These are phyloP conservation scores for Urocyon cinereoargenteus DNA, from an alignment of 2,797 vertebrate species.

Conservation along the genomic window DNA sequence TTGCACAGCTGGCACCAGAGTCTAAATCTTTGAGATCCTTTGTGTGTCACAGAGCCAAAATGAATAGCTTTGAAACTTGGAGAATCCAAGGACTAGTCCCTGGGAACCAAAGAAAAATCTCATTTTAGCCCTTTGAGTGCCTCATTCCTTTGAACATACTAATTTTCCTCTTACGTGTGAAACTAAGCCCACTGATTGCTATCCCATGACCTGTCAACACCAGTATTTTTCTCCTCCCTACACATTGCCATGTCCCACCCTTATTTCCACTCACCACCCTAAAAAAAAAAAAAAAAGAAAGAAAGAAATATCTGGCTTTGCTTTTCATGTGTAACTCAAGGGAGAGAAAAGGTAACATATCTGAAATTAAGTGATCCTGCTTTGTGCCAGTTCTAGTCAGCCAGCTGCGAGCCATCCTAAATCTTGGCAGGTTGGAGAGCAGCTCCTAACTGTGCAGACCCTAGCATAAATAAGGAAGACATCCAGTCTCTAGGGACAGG, in stretches of 20 bases:
- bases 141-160: constrained; percentile 62
- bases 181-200: constrained; percentile 13
- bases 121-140: constrained; percentile 69
- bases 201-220: neutral
- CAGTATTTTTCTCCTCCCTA: neutral
- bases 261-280: neutral
- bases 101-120: constrained; percentile 78
- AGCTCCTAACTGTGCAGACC: neutral
- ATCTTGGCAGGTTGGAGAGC: neutral
- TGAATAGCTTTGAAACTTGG: constrained; percentile 57
- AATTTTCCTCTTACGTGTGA: constrained; percentile 55
- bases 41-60: constrained; percentile 60
- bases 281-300: neutral
- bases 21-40: constrained; percentile 59
- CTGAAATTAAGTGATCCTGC: neutral
- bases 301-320: constrained; percentile 30
- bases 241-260: neutral
- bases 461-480: neutral
- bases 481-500: neutral
- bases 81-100: constrained; percentile 14
- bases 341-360: neutral
- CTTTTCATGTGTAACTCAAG: constrained; percentile 36
- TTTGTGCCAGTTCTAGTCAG: neutral
- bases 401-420: neutral
- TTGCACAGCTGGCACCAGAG: constrained; percentile 32